Evolutionary conservation across 2,113 vertebrate species (phyloP), one percentile per base, ranked within the genome.

Genomic region (Anguilla rostrata): DNA sequence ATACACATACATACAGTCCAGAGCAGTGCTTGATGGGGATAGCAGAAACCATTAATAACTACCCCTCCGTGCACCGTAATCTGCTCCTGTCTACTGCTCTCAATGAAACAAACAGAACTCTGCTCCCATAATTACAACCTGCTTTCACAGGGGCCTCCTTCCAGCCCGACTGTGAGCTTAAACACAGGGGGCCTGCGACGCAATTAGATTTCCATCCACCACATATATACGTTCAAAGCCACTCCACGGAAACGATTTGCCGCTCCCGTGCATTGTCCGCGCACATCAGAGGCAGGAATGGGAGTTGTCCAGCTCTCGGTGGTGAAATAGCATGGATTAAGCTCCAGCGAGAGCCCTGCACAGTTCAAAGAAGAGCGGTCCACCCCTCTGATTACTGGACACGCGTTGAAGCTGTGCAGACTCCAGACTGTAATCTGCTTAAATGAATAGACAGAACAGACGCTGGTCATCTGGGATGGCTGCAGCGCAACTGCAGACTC

Each of bases 1-100:
- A 39, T 39, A 39, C 29, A 81, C 12, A 81, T 26, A 41, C 6
- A 12, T 22, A 29, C 41, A 53, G n/a, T 3, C 80, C 53, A 82
- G 29, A 49, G 6, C 9, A 3, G 16, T 43, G 15, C 8, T 14
- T 34, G 63, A 75, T 86, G 39, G 40, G 56, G 57, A 78, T 83
- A 71, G 40, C 81, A 56, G 63, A 81, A 9, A 75, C 40, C 63
- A n/a, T 78, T 78, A 79, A 80, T 84, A 81, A 60, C 39, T 63
- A 56, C 40, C 82, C 49, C 39, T 56, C 40, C 29, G 82, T 16
- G 82, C 39, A 75, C 16, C 40, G 86, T 83, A 41, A 83, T 56
- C 75, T 78, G 66, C 84, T 34, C 29, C 78, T 84, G 71, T 86
- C 71, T 86, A 29, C 75, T 56, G 40, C n/a, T 46, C 39, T 84